These are phyloP conservation scores for Leptatherina wallacei DNA, from an alignment of 2,797 vertebrate species.

Conservation along the genomic window DNA sequence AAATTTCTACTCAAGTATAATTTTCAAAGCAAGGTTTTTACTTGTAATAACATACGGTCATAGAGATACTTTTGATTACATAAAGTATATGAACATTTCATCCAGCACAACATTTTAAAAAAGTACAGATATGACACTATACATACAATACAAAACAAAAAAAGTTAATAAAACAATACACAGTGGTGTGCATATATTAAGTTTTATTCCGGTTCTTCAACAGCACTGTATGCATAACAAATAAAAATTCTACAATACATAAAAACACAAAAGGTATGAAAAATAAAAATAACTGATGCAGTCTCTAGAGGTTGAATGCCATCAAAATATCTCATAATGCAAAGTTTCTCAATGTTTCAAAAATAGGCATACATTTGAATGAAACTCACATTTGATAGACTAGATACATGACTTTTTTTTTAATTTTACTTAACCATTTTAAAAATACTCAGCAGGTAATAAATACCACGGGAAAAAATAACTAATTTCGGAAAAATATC, in stretches of 20 bases:
- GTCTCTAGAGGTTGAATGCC: slow-evolving; percentile 52
- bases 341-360: slow-evolving; percentile 41
- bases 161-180: neutral
- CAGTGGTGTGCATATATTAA: slow-evolving; percentile 62
- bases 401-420: slow-evolving; percentile 12
- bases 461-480: slow-evolving; percentile 55
- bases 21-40: neutral
- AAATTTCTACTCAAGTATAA: neutral
- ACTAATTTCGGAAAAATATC: slow-evolving; percentile 26
- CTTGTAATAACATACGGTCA: neutral
- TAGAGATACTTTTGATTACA: neutral
- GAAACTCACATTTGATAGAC: slow-evolving; percentile 32
- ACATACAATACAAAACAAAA: neutral
- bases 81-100: neutral
- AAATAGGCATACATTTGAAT: slow-evolving; percentile 52
- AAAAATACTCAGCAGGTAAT: slow-evolving; percentile 39
- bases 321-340: slow-evolving; percentile 25
- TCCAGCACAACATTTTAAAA: neutral
- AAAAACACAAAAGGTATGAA: slow-evolving; percentile 55
- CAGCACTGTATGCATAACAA: slow-evolving; percentile 52
- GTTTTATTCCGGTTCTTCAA: slow-evolving; percentile 71
- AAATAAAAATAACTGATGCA: slow-evolving; percentile 32
- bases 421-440: slow-evolving; percentile 24
- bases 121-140: neutral
- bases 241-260: slow-evolving; percentile 44